Conservation (phyloP, 1,140 invertebrate genomes). For the Temnothorax longispinosus region DNA sequence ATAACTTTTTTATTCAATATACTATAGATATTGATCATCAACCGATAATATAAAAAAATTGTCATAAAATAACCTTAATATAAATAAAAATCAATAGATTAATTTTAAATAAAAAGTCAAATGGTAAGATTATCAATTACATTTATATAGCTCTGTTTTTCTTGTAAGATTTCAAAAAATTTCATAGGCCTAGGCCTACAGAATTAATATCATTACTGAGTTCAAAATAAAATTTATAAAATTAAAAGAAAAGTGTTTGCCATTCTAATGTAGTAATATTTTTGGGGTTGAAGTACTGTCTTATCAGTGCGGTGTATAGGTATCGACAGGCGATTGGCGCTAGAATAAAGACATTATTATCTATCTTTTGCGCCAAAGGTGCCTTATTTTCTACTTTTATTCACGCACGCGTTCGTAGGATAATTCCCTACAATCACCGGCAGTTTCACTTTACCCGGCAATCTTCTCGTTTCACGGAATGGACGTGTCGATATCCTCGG, state of each 20-base stretch:
- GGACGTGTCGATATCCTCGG: slow-evolving; percentile 56
- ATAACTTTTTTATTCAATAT: not conserved
- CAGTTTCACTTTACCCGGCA: slow-evolving; percentile 50
- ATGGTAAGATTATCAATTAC: not conserved
- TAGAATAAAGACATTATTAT: slow-evolving; percentile 47
- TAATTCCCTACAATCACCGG: slow-evolving; percentile 57
- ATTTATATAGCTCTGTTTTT: not conserved
- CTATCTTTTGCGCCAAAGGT: slow-evolving; percentile 26
- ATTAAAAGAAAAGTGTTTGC: too few relatives aligned
- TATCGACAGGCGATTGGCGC: not conserved
- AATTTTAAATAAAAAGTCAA: not conserved
- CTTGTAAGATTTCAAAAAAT: not conserved
- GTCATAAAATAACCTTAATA: not conserved
- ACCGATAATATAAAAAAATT: not conserved
- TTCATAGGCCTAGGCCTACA: not conserved
- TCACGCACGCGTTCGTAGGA: slow-evolving; percentile 33
- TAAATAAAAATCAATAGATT: not conserved
- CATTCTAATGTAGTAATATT: not conserved
- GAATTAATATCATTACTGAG: not conserved
- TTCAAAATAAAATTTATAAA: too few relatives aligned
- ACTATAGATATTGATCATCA: not conserved
- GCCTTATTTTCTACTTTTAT: slow-evolving; percentile 55
- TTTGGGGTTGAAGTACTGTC: not conserved
- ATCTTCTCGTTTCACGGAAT: slow-evolving; percentile 52
- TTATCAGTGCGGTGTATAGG: not conserved